Base-by-base conservation (phyloP, 2,113 vertebrate species). In the Pteropus alecto region DNA sequence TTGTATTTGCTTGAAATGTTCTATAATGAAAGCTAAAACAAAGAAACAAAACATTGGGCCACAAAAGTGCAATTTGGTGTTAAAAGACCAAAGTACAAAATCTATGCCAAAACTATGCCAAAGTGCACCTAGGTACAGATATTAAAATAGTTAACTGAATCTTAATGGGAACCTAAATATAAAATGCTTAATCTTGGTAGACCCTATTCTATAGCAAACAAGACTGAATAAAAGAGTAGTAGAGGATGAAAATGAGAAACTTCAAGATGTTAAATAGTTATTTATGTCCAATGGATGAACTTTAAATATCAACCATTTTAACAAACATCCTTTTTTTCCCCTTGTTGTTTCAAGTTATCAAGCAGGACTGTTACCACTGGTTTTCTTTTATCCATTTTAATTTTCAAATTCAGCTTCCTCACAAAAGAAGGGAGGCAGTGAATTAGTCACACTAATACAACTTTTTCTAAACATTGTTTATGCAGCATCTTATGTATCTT, bases 321-420 rank as follows among this genome's bases (percentile, higher is more conserved):
- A 41, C 22, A 70, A 54, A 30, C 10, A 70, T 65, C 6, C 10
- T 1, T 46, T 43, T 73, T 30, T 33, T 28, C 15, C 41, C 78
- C 63, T 68, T 22, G 1, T 35, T 87, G 4, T 33, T 87, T 88
- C 28, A 79, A 38, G 14, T 38, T 77, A 82, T 28, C 60, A 54
- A 22, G 41, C 6, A n/a, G 24, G 38, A 51, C 18, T 43, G 21
- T 70, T 51, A 21, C 1, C 77, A 41, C 73, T 94, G 48, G 4
- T 92, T 93, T 87, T 38, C 5, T 58, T 93, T 58, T 48, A 58
- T 54, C 24, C 70, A 43, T 48, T 81, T 54, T 54, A 87, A 63
- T 58, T 93, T 83, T 88, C 43, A 97, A 74, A 87, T 81, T 91
- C 38, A 93, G 12, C 15, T 95, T 88, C 21, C 41, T 85, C 22